Conservation (phyloP, 2,888 invertebrate species). For the Oxytorus armatus region DNA sequence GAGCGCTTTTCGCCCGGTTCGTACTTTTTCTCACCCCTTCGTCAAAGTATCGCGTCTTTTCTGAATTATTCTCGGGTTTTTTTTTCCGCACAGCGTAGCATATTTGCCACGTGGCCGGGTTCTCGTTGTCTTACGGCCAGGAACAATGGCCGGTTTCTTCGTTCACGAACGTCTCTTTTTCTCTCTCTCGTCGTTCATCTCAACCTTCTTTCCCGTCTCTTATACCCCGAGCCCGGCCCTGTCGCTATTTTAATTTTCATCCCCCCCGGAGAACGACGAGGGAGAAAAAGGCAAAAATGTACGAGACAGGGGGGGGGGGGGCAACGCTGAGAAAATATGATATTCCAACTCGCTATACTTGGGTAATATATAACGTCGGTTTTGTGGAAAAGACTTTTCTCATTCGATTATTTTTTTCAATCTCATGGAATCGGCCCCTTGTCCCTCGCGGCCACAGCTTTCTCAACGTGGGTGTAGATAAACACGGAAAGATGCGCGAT, state of each 20-base stretch:
- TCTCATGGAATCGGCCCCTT: constrained; percentile 23
- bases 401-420: constrained; percentile 57
- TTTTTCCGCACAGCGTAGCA: constrained; percentile 41
- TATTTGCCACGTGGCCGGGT: constrained; percentile 35
- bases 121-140: constrained; percentile 42
- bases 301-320: not conserved
- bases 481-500: too few relatives aligned
- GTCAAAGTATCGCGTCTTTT: constrained; percentile 12
- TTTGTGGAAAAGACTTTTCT: not conserved
- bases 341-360: constrained; percentile 24
- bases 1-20: constrained; percentile 19
- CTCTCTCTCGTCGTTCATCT: constrained; percentile 12
- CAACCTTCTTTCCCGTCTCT: constrained; percentile 1
- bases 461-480: too few relatives aligned
- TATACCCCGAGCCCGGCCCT: constrained; percentile 30
- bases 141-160: constrained; percentile 50
- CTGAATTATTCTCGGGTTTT: constrained; percentile 38
- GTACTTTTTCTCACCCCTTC: constrained; percentile 28
- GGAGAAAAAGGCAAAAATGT: not conserved
- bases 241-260: constrained; percentile 59
- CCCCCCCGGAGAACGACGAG: not conserved
- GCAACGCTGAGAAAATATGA: constrained; percentile 29
- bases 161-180: constrained; percentile 2
- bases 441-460: not conserved
- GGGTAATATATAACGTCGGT: constrained; percentile 1